Conservation (phyloP, 2,888 invertebrate species). For the Achlya flavicornis region DNA sequence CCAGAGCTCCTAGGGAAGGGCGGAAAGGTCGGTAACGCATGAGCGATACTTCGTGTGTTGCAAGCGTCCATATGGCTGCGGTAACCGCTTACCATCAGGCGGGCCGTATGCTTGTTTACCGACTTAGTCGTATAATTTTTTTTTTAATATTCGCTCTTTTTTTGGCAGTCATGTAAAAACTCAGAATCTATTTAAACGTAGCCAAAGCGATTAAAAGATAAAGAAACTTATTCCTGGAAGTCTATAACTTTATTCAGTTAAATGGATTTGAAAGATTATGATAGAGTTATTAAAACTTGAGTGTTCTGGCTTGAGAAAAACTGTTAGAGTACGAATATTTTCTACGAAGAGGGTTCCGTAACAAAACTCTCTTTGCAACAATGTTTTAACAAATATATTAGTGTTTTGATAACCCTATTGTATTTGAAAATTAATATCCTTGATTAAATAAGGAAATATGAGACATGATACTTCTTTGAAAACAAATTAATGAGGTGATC, state of each 20-base stretch:
- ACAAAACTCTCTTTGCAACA: not conserved
- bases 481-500: not conserved
- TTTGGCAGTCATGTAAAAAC: not conserved
- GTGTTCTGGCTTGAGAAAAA: not conserved
- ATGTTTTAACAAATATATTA: not conserved
- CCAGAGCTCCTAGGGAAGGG: too few species aligned
- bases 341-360: too few species aligned
- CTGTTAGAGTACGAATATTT: not conserved
- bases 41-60: too few species aligned
- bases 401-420: not conserved
- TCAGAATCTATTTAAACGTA: not conserved
- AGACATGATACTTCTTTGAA: not conserved
- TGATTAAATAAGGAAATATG: not conserved
- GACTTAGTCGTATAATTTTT: too few species aligned
- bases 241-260: not conserved
- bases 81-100: too few species aligned
- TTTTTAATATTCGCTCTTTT: too few species aligned
- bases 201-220: not conserved
- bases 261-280: constrained; percentile 2
- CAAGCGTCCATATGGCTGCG: too few species aligned
- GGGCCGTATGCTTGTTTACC: too few species aligned
- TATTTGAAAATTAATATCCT: not conserved
- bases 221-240: not conserved
- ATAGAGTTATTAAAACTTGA: constrained; percentile 3
- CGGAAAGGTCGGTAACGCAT: too few species aligned